These are phyloP conservation scores for Forbesichthys agassizii DNA, from an alignment of 2,113 vertebrate species.

Conservation along the genomic window DNA sequence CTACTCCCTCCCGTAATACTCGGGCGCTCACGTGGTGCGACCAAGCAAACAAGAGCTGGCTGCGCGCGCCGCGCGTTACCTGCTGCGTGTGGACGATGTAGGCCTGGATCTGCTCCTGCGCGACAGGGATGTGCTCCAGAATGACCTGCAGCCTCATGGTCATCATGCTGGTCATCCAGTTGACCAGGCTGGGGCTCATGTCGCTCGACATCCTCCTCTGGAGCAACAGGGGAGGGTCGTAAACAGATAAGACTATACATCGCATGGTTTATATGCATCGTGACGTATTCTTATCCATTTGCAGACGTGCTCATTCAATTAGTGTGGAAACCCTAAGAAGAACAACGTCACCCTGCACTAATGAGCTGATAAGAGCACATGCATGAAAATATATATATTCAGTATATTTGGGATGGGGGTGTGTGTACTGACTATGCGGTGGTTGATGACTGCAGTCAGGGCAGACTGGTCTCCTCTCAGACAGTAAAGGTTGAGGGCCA, in stretches of 20 bases:
- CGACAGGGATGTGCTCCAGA: conserved; percentile 87
- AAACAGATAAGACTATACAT: too few species aligned
- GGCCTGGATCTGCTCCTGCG: conserved; percentile 83
- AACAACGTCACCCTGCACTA: too few species aligned
- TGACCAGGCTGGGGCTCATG: conserved; percentile 88
- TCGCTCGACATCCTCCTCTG: conserved; percentile 90
- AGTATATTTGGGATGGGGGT: neutral
- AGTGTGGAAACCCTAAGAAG: too few species aligned
- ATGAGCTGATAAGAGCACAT: neutral
- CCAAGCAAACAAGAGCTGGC: neutral
- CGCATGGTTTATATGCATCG: too few species aligned
- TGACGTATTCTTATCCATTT: too few species aligned
- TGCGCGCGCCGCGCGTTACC: neutral
- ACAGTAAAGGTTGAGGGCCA: conserved; percentile 89
- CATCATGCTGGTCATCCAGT: conserved; percentile 96
- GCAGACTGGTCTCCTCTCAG: conserved; percentile 86
- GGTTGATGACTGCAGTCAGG: conserved; percentile 87
- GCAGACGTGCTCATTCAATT: too few species aligned
- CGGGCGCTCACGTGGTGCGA: too few species aligned
- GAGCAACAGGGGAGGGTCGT: neutral
- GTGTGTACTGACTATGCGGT: conserved; percentile 82
- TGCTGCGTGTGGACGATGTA: conserved; percentile 80
- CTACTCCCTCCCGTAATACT: too few species aligned
- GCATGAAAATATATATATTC: neutral
- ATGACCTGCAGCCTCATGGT: conserved; percentile 88